These are phyloP conservation scores for Agrotis ipsilon DNA, from an alignment of 2,888 invertebrate genomes.

Conservation along the genomic window DNA sequence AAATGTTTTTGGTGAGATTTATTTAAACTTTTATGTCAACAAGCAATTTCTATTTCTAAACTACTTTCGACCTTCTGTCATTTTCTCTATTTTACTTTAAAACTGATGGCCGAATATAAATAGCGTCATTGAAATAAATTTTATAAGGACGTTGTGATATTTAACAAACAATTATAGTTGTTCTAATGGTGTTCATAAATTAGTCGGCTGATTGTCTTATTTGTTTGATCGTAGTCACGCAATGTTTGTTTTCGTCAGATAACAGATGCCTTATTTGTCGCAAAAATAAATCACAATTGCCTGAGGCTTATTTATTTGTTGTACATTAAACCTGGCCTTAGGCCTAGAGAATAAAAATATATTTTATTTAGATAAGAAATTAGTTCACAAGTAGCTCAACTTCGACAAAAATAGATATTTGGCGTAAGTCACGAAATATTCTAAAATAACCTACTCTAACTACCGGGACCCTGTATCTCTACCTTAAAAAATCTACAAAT, in stretches of 20 bases:
- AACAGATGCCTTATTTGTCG: not conserved
- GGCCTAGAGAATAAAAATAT: no score
- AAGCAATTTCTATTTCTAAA: no score
- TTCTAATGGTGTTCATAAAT: conserved; percentile 47
- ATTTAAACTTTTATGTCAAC: no score
- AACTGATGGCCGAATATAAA: conserved; percentile 40
- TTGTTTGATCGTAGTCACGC: conserved; percentile 20
- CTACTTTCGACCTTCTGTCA: conserved; percentile 21
- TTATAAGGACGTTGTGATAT: conserved; percentile 24
- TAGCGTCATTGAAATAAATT: conserved; percentile 39
- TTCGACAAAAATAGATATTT: no score
- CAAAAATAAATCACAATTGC: not conserved
- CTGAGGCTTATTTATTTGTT: not conserved
- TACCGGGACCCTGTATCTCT: no score
- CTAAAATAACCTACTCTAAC: no score
- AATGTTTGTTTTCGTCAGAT: conserved; percentile 11
- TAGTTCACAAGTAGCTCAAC: not conserved
- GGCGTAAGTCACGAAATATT: no score
- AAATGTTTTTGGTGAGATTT: no score
- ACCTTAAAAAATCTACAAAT: no score
- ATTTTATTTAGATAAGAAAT: not conserved
- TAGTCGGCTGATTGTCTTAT: conserved; percentile 29
- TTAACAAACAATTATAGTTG: conserved; percentile 50
- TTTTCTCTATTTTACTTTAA: not conserved
- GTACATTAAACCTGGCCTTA: not conserved